A percentile compares a stretch with the other conserved stretches of the same genome.
Conservation (phyloP, 1,140 invertebrate species). For the Cydia strobilella region DNA sequence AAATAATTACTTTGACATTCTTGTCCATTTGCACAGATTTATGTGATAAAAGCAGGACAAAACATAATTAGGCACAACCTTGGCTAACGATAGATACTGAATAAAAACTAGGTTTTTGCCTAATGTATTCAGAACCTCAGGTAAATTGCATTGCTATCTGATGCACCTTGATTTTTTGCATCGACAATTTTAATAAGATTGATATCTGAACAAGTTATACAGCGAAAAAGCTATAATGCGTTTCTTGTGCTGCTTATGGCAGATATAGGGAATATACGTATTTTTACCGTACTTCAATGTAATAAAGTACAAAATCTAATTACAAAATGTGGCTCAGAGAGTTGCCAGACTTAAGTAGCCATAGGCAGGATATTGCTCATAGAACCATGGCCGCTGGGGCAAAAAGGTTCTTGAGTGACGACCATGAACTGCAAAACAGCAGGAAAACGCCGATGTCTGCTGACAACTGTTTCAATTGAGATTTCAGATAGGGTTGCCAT, state of each 20-base stretch:
- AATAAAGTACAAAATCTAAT: no score
- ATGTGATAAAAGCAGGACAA: not conserved
- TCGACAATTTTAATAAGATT: slow-evolving; percentile 3
- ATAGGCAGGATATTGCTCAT: no score
- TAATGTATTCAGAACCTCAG: slow-evolving; percentile 13
- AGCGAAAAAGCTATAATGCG: not conserved
- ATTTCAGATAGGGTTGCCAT: no score
- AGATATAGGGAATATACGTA: not conserved
- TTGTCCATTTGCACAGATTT: no score
- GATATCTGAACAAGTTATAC: slow-evolving; percentile 12
- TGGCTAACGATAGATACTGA: not conserved
- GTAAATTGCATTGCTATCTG: slow-evolving; percentile 22
- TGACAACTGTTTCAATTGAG: no score
- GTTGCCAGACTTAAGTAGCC: no score
- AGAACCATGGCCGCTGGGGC: no score
- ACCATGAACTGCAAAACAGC: no score
- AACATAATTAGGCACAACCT: not conserved
- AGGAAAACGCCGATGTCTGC: no score
- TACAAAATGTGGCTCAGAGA: no score
- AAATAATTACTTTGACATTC: no score
- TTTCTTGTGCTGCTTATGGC: not conserved
- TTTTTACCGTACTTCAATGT: not conserved
- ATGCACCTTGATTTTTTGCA: slow-evolving; percentile 22
- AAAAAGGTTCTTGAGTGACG: no score
- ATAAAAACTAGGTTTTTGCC: slow-evolving; percentile 17